Base-by-base conservation (phyloP, 2,888 invertebrate genomes). In the Latheticus oryzae region DNA sequence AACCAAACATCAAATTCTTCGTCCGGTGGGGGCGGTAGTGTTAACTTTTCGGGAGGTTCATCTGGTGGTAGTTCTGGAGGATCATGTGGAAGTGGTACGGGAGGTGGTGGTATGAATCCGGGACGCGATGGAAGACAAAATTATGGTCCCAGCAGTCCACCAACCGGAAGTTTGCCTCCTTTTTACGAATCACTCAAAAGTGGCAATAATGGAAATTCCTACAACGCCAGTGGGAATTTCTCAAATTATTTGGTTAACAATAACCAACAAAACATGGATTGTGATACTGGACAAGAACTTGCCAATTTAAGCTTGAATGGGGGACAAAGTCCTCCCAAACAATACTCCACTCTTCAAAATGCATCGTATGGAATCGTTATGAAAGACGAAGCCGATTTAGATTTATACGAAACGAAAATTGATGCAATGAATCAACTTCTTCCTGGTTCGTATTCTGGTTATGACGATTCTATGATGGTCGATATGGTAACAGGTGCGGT, bases 131-230 rank as follows among this genome's bases (percentile, higher is more conserved):
- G 93, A 0, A 84, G 93, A 38, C 89, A 91, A 58, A 91, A 92
- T 76, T 93, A 93, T 74, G 92, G 92, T 1, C 93, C 93, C 3
- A 92, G 91, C 66, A 93, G 92, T 68, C 93, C 93, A 43, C 93
- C 93, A 1, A 92, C 91, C 0, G 92, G 91, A 7, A 91, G 91
- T 43, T 80, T 93, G 58, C 93, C 93, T n/a, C 93, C 93, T 1
- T 93, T 93, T 73, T 93, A 93, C 76, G 93, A 93, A 78, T 91
- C 91, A 5, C 82, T 93, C 0, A 93, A 93, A 77, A 87, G 72
- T 42, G 91, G 91, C 7, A 91, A 89, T 71, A 87, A 86, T 64
- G 84, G 86, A 5, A 82, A 83, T 38, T 84, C 83, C 58, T 90
- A 86, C 71, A 89, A 88, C 72, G 86, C 87, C 1, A 86, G 85